A percentile compares a stretch with the other conserved stretches of the same genome.
Conservation (phyloP, 2,113 vertebrate species). For the Eonycteris spelaea region DNA sequence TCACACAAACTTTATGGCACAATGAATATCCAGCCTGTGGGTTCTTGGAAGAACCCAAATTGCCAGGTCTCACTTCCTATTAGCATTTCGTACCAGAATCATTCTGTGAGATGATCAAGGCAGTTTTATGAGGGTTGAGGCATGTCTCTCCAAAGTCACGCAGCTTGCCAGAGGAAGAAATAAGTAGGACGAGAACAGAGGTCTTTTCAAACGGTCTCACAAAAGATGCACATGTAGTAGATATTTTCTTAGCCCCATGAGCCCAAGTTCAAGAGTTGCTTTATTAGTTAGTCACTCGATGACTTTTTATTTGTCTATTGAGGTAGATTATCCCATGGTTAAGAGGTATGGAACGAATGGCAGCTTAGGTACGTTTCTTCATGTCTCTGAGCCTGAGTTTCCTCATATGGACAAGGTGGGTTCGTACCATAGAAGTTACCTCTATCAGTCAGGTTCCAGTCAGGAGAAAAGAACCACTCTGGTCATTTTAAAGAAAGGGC, state of each 20-base stretch:
- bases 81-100: neutral
- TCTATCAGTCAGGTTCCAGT: neutral
- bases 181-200: neutral
- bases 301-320: neutral
- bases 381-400: neutral
- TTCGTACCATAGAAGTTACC: neutral
- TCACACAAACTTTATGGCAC: neutral
- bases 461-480: neutral
- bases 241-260: neutral
- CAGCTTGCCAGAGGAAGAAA: neutral
- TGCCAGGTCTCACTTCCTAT: neutral
- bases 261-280: neutral
- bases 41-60: neutral
- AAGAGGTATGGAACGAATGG: neutral
- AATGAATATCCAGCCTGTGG: neutral
- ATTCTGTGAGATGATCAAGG: neutral
- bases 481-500: neutral
- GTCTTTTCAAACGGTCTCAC: neutral
- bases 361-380: neutral
- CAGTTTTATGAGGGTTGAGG: neutral
- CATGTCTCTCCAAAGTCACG: neutral
- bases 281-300: neutral
- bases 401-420: neutral
- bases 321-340: neutral
- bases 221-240: neutral